Evolutionary conservation across 2,888 invertebrate genomes (phyloP).

Genomic region (Yponomeuta sedellus): DNA sequence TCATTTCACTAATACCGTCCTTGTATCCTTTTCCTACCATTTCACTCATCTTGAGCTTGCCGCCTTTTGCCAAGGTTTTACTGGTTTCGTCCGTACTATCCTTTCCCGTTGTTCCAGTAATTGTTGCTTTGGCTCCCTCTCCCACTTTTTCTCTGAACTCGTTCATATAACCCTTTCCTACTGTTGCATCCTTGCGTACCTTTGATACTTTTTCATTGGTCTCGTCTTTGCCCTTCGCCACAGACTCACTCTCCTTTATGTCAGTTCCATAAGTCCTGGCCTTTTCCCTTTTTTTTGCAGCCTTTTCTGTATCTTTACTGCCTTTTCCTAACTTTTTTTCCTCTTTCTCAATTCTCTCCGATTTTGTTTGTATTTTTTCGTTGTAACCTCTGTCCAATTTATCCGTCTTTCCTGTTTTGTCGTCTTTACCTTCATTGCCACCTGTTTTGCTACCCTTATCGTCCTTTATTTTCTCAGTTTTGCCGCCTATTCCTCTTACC

Average conservation of each 20-base stretch:
- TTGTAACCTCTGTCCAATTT: not conserved
- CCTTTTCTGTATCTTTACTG: too few relatives aligned
- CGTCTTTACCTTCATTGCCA: not conserved
- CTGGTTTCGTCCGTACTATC: not conserved
- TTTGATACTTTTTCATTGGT: not conserved
- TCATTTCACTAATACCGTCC: not conserved
- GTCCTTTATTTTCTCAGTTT: not conserved
- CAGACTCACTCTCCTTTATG: not conserved
- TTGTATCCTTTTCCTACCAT: not conserved
- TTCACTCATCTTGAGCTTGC: not conserved
- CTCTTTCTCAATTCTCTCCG: not conserved
- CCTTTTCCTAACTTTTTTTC: not conserved
- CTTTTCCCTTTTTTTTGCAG: not conserved
- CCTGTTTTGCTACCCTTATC: not conserved
- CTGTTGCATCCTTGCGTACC: not conserved
- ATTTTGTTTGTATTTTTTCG: not conserved
- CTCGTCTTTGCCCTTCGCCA: not conserved
- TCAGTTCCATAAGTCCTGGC: not conserved
- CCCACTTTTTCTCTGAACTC: too few relatives aligned
- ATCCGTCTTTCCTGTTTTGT: not conserved
- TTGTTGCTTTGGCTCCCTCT: not conserved
- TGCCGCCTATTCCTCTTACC: not conserved
- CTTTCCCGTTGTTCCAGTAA: not conserved
- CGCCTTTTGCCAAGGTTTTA: not conserved
- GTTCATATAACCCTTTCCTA: not conserved